Conservation (phyloP, 2,888 invertebrate genomes). For the Carabus problematicus region DNA sequence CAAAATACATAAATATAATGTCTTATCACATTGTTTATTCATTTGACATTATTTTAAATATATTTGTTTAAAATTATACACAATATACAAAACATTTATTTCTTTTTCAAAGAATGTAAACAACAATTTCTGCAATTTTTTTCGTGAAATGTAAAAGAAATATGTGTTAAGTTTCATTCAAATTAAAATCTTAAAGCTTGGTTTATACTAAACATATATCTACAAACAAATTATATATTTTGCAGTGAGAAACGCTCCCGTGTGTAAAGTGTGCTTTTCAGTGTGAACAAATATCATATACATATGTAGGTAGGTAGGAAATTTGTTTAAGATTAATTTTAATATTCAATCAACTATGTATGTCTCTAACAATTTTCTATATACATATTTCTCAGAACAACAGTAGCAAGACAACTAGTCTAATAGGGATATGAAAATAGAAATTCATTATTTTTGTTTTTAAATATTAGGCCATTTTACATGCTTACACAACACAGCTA, state of each 20-base stretch:
- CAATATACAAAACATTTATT: slow-evolving; percentile 35
- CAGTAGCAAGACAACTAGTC: slow-evolving; percentile 30
- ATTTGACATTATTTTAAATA: slow-evolving; percentile 37
- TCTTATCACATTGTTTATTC: slow-evolving; percentile 37
- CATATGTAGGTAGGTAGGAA: too few species aligned
- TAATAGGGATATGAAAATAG: slow-evolving; percentile 40
- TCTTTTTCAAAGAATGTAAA: not conserved
- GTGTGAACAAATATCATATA: too few species aligned
- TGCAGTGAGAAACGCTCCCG: too few species aligned
- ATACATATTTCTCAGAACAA: not conserved
- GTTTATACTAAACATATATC: too few species aligned
- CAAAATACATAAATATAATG: slow-evolving; percentile 41
- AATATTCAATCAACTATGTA: not conserved
- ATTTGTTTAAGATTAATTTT: too few species aligned
- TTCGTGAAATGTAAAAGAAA: too few species aligned
- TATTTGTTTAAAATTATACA: slow-evolving; percentile 33
- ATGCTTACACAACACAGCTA: slow-evolving; percentile 26
- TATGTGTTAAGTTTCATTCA: too few species aligned
- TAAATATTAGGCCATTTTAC: slow-evolving; percentile 36
- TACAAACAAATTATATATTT: too few species aligned
- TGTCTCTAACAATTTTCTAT: not conserved
- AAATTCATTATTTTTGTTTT: slow-evolving; percentile 36
- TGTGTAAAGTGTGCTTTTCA: too few species aligned
- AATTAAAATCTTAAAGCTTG: too few species aligned
- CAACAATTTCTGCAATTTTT: too few species aligned